phyloP scores from a whole-genome alignment of 2,113 vertebrate genomes.

The Ammodytes marinus region DNA sequence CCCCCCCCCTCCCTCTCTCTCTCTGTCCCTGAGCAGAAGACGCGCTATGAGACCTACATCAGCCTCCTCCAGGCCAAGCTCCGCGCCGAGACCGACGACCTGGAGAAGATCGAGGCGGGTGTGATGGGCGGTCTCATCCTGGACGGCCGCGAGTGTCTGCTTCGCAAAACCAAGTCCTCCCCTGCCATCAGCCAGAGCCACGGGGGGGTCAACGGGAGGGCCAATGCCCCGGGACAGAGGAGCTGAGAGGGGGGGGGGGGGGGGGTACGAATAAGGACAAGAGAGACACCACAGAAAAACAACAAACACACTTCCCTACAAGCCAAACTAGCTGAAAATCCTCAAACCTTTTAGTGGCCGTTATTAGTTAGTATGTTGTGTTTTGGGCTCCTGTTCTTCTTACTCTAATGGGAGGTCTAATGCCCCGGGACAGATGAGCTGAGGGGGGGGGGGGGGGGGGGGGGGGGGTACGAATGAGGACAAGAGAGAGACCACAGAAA shows the following conservation, averaged over 20 bases:
- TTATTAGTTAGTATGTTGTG: slow-evolving; percentile 36
- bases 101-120: slow-evolving; percentile 94
- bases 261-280: neutral
- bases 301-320: slow-evolving; percentile 9
- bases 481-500: too few species aligned
- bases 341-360: slow-evolving; percentile 20
- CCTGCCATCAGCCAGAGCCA: slow-evolving; percentile 94
- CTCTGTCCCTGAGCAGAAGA: slow-evolving; percentile 87
- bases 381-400: slow-evolving; percentile 36
- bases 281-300: slow-evolving; percentile 35
- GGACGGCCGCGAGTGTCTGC: slow-evolving; percentile 86
- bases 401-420: slow-evolving; percentile 1
- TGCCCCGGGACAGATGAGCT: neutral
- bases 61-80: slow-evolving; percentile 93
- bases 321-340: slow-evolving; percentile 46
- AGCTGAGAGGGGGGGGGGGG: slow-evolving; percentile 81
- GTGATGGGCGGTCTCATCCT: slow-evolving; percentile 83
- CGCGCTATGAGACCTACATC: slow-evolving; percentile 95
- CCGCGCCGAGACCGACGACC: slow-evolving; percentile 91
- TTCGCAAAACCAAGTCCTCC: slow-evolving; percentile 95
- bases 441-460: too few species aligned
- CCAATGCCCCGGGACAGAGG: slow-evolving; percentile 79
- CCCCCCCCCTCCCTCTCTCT: neutral
- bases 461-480: too few species aligned
- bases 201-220: slow-evolving; percentile 84